Percentiles rank a stretch among this genome's conserved stretches.
Conservation (phyloP, 2,888 invertebrate species). For the Orthosia incerta region DNA sequence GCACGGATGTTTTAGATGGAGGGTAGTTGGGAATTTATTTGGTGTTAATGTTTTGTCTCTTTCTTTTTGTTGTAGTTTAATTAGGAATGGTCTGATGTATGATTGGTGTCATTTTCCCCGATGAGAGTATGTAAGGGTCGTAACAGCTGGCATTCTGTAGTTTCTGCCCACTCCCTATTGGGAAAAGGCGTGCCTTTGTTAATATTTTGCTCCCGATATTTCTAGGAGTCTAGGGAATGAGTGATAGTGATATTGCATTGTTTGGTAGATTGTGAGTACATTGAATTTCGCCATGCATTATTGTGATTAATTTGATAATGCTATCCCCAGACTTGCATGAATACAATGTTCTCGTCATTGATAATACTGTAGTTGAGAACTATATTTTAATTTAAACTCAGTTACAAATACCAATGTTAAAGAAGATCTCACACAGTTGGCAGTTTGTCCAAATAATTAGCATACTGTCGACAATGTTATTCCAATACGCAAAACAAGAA, state of each 20-base stretch:
- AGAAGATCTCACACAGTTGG: constrained; percentile 23
- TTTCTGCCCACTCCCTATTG: background rate
- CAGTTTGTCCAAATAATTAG: constrained; percentile 39
- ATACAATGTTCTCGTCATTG: constrained; percentile 1
- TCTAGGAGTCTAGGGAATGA: background rate
- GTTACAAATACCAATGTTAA: constrained; percentile 20
- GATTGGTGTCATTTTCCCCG: background rate
- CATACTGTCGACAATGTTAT: constrained; percentile 24
- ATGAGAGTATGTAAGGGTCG: background rate
- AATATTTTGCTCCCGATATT: background rate
- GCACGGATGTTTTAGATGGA: constrained; percentile 8
- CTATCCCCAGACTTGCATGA: background rate
- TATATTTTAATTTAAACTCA: background rate
- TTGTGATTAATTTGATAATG: constrained; percentile 21
- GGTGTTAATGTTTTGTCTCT: background rate
- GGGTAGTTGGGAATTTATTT: constrained; percentile 20
- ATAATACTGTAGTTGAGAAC: background rate
- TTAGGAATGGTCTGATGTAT: background rate
- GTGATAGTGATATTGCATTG: background rate
- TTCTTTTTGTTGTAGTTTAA: background rate
- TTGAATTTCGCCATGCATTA: background rate
- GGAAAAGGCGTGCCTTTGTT: background rate
- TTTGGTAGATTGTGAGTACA: constrained; percentile 11
- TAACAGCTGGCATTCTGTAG: background rate
- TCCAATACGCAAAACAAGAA: constrained; percentile 14